phyloP scores from a whole-genome alignment of 2,797 vertebrate genomes.

The Sebastes nivosus region DNA sequence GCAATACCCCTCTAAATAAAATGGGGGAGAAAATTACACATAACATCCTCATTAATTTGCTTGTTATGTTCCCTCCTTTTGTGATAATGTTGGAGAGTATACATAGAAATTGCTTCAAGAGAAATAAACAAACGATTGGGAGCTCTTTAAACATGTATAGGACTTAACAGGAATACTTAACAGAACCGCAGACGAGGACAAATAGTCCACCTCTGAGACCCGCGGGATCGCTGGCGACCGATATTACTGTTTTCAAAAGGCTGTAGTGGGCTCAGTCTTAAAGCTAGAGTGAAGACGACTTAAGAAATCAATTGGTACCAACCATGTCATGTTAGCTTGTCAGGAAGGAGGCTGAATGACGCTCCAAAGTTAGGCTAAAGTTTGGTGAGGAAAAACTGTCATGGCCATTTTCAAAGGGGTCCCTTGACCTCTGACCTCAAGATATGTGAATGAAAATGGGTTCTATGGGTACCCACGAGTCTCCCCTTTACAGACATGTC shows the following conservation, averaged over 20 bases:
- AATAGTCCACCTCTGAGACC: not conserved
- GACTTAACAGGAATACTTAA: not conserved
- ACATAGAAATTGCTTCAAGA: not conserved
- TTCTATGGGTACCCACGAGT: fast-evolving
- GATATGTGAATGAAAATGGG: not conserved
- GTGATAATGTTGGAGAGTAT: not conserved
- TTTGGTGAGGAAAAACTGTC: too few relatives aligned
- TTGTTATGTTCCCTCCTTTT: conserved; percentile 1
- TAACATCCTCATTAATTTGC: not conserved
- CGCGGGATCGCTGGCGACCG: too few relatives aligned
- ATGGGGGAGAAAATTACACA: not conserved
- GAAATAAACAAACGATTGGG: not conserved
- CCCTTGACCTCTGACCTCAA: not conserved
- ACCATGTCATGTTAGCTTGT: too few relatives aligned
- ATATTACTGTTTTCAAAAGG: not conserved
- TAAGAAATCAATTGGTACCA: not conserved
- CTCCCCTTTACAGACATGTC: not conserved
- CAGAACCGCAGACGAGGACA: not conserved
- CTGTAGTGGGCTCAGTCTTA: not conserved
- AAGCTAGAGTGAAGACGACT: not conserved
- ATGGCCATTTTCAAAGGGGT: not conserved
- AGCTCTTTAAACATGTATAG: not conserved
- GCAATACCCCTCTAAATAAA: not conserved
- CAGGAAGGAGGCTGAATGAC: too few relatives aligned
- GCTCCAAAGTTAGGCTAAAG: too few relatives aligned